A percentile compares a stretch with the other conserved stretches of the same genome.
Conservation (phyloP, 2,797 vertebrate species). For the Spinibarbus caldwelli region DNA sequence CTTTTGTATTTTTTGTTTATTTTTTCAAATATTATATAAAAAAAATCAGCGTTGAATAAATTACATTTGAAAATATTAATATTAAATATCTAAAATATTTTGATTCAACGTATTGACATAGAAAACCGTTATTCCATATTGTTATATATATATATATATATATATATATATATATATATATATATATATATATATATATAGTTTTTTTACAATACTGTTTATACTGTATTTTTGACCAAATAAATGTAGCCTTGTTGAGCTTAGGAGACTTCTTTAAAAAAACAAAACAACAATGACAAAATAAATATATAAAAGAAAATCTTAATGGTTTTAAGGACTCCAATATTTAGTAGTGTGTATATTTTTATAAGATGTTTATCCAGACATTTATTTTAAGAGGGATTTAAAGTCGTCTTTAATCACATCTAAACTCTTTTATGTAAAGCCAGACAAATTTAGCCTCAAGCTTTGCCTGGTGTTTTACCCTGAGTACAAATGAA, state of each 20-base stretch:
- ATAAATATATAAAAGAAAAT: too few relatives aligned
- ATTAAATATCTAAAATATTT: neutral
- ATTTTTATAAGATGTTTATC: neutral
- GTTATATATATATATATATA: too few relatives aligned
- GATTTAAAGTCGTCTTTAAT: conserved; percentile 32
- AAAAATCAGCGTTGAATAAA: too few relatives aligned
- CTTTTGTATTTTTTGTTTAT: too few relatives aligned
- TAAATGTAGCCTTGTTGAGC: neutral
- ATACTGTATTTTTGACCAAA: neutral
- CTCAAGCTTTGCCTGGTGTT: neutral
- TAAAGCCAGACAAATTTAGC: conserved; percentile 1
- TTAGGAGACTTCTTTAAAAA: neutral
- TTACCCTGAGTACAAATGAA: neutral
- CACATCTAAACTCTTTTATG: neutral
- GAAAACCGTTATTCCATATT: neutral
- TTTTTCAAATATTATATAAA: too few relatives aligned
- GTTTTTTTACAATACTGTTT: neutral
- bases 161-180: too few relatives aligned
- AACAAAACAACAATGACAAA: too few relatives aligned
- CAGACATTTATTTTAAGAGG: conserved; percentile 20
- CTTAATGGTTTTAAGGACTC: neutral
- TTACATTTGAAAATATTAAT: too few relatives aligned
- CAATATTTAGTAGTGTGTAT: neutral
- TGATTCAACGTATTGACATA: neutral
- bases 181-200: too few relatives aligned